Evolutionary conservation across 2,888 invertebrate genomes (phyloP).

Genomic region (Drosophila fungiperda): DNA sequence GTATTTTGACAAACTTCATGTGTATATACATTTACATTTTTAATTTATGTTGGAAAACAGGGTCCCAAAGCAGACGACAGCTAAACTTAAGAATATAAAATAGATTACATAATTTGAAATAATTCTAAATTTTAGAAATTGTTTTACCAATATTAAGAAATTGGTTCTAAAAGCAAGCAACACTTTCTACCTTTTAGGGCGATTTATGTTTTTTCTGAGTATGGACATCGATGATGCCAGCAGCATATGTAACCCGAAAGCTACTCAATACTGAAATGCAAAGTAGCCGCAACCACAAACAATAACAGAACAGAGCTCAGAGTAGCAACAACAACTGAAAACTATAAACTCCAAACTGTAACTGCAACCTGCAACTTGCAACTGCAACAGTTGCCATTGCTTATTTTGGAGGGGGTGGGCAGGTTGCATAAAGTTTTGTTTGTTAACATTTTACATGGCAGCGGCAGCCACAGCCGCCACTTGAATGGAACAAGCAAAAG

Average conservation of each 20-base stretch:
- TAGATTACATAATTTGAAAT: too few species aligned
- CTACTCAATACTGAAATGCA: constrained; percentile 21
- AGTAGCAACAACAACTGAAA: constrained; percentile 25
- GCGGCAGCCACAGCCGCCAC: constrained; percentile 48
- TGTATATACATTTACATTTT: not conserved
- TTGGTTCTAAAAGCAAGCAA: not conserved
- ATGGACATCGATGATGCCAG: constrained; percentile 49
- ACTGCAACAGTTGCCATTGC: constrained; percentile 40
- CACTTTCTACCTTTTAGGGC: not conserved
- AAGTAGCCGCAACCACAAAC: constrained; percentile 40
- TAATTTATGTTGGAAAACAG: not conserved
- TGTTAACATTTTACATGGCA: constrained; percentile 67
- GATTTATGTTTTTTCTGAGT: not conserved
- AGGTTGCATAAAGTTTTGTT: constrained; percentile 61
- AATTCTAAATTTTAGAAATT: not conserved
- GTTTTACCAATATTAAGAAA: not conserved
- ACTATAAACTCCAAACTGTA: constrained; percentile 1
- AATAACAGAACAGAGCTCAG: constrained; percentile 49
- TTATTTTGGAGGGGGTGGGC: constrained; percentile 15
- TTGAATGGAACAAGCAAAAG: constrained; percentile 75
- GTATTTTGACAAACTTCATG: not conserved
- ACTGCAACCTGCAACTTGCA: constrained; percentile 24
- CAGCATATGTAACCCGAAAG: constrained; percentile 26
- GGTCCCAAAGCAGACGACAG: not conserved
- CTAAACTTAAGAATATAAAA: not conserved